phyloP scores from a whole-genome alignment of 1,140 invertebrate species.

The Platyscapa corneri region DNA sequence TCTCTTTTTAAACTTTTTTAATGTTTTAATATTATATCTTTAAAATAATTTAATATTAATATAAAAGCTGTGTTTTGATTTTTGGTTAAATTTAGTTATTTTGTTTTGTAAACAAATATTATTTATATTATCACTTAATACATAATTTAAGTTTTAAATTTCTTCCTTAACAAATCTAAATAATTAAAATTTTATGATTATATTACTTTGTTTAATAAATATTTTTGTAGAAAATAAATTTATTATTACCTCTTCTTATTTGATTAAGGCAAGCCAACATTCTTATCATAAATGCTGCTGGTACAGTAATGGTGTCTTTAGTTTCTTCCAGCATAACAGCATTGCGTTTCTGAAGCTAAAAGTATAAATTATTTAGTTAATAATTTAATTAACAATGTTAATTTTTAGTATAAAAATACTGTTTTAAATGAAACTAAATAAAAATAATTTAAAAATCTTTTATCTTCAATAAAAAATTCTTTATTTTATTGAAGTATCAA shows the following conservation, averaged over 20 bases:
- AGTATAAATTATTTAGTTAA: conserved; percentile 45
- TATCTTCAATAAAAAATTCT: too few relatives aligned
- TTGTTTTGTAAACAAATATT: neutral
- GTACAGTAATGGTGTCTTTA: conserved; percentile 91
- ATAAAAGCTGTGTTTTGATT: too few relatives aligned
- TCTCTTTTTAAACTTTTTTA: too few relatives aligned
- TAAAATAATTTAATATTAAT: too few relatives aligned
- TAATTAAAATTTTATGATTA: too few relatives aligned
- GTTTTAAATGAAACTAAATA: too few relatives aligned
- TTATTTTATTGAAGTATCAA: too few relatives aligned
- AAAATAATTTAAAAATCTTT: too few relatives aligned
- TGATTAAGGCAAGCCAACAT: conserved; percentile 89
- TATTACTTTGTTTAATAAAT: too few relatives aligned
- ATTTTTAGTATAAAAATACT: conserved; percentile 2
- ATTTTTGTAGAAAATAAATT: conserved; percentile 32
- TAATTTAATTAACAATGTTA: too few relatives aligned
- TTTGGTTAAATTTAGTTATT: neutral
- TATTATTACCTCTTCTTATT: conserved; percentile 76
- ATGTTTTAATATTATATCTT: too few relatives aligned
- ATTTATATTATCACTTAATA: neutral
- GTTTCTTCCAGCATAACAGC: conserved; percentile 92
- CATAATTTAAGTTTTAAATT: neutral
- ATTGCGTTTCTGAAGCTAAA: conserved; percentile 87
- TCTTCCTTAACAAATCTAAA: too few relatives aligned
- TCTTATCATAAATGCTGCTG: conserved; percentile 91